phyloP scores from a whole-genome alignment of 2,797 vertebrate genomes.

The Spinibarbus caldwelli region DNA sequence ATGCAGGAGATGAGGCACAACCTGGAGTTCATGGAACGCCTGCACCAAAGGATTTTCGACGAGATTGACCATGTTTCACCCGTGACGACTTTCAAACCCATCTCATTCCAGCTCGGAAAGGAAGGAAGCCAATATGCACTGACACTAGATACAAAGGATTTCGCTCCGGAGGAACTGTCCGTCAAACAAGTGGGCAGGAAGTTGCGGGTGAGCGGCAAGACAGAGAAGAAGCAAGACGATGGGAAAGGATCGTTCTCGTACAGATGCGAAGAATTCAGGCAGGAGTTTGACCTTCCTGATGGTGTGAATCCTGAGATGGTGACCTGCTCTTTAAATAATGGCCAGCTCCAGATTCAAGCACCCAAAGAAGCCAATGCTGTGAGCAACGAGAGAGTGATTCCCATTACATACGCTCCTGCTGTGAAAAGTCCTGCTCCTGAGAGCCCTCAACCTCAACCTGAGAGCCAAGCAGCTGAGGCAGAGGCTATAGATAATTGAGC shows the following conservation, averaged over 20 bases:
- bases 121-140: constrained; percentile 71
- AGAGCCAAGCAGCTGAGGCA: constrained; percentile 18
- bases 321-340: constrained; percentile 80
- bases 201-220: constrained; percentile 74
- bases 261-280: constrained; percentile 82
- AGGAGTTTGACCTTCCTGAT: constrained; percentile 82
- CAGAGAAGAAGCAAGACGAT: constrained; percentile 75
- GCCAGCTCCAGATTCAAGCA: constrained; percentile 82
- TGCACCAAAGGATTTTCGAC: constrained; percentile 79
- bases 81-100: constrained; percentile 66
- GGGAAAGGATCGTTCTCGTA: constrained; percentile 82
- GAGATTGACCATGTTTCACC: constrained; percentile 72
- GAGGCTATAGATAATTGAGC: constrained; percentile 41
- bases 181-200: constrained; percentile 75
- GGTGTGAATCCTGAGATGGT: constrained; percentile 76
- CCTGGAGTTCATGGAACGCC: constrained; percentile 76
- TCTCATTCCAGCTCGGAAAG: constrained; percentile 69
- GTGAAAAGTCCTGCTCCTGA: constrained; percentile 51
- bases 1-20: constrained; percentile 78
- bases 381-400: constrained; percentile 76
- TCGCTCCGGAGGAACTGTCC: constrained; percentile 77
- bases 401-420: constrained; percentile 69
- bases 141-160: constrained; percentile 78
- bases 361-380: constrained; percentile 59
- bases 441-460: neutral